A percentile compares a stretch with the other conserved stretches of the same genome.
Evolutionary conservation across 2,113 vertebrate species (phyloP).

Genomic region (Caloenas nicobarica): DNA sequence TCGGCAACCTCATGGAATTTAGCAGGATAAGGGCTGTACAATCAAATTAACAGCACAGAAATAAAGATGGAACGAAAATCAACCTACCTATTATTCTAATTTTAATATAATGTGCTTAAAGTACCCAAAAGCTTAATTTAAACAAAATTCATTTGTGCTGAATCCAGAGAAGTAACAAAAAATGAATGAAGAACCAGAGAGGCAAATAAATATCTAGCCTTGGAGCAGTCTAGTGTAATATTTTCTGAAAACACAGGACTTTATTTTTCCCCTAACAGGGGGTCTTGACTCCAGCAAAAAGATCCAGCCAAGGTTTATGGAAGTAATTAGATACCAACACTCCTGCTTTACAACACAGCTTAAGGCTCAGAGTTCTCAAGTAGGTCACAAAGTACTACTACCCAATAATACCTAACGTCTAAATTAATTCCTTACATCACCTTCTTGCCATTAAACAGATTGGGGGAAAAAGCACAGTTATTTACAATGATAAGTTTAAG

Average conservation of each 20-base stretch:
- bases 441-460: neutral
- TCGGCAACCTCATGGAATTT: neutral
- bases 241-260: constrained; percentile 72
- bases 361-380: constrained; percentile 57
- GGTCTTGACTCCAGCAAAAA: constrained; percentile 72
- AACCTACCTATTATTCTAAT: constrained; percentile 45
- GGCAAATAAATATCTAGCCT: constrained; percentile 72
- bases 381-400: constrained; percentile 26
- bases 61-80: constrained; percentile 50
- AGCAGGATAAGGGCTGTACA: neutral
- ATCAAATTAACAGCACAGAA: constrained; percentile 46
- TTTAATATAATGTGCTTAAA: constrained; percentile 54
- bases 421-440: neutral
- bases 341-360: constrained; percentile 62
- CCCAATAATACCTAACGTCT: neutral
- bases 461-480: neutral
- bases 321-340: constrained; percentile 74
- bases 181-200: constrained; percentile 33
- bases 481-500: neutral
- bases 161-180: constrained; percentile 56
- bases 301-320: constrained; percentile 74
- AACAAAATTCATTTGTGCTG: constrained; percentile 37
- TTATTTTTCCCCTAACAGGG: constrained; percentile 73
- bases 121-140: constrained; percentile 53
- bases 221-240: constrained; percentile 53